phyloP scores from a whole-genome alignment of 2,113 vertebrate genomes.

The Takifugu flavidus region DNA sequence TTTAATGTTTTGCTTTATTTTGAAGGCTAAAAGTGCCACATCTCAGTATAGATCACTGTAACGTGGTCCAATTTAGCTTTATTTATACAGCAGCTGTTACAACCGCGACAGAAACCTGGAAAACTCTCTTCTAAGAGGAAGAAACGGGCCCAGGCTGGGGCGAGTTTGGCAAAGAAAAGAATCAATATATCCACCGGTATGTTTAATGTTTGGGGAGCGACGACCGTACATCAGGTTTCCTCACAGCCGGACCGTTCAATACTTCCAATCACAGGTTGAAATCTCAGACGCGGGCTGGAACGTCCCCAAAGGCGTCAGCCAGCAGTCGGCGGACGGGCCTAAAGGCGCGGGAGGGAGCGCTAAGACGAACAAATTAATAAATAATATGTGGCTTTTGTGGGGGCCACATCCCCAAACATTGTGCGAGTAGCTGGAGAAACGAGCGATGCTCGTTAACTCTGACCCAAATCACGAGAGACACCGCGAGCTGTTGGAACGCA shows the following conservation, averaged over 20 bases:
- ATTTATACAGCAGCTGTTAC: too few relatives aligned
- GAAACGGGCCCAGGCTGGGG: too few relatives aligned
- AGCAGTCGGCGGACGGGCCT: slow-evolving; percentile 22
- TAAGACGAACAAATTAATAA: slow-evolving; percentile 61
- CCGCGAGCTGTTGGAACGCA: slow-evolving; percentile 72
- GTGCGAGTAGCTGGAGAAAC: slow-evolving; percentile 48
- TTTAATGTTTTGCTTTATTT: too few relatives aligned
- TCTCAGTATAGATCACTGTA: too few relatives aligned
- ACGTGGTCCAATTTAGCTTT: too few relatives aligned
- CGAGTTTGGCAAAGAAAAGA: slow-evolving; percentile 2
- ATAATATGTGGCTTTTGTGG: slow-evolving; percentile 57
- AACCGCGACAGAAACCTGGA: too few relatives aligned
- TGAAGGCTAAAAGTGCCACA: too few relatives aligned
- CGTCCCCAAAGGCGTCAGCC: slow-evolving; percentile 17
- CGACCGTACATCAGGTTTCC: slow-evolving; percentile 35
- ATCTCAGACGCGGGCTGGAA: slow-evolving; percentile 28
- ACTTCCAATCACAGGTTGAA: slow-evolving; percentile 8
- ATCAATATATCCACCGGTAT: slow-evolving; percentile 50
- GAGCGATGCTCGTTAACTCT: slow-evolving; percentile 66
- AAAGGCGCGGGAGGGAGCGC: slow-evolving; percentile 30
- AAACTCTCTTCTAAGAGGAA: too few relatives aligned
- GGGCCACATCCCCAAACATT: slow-evolving; percentile 35
- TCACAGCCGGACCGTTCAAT: slow-evolving; percentile 19
- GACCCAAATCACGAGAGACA: slow-evolving; percentile 78
- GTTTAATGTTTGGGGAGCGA: slow-evolving; percentile 18